Percentiles rank a stretch among this genome's conserved stretches.
Conservation (phyloP, 2,113 vertebrate species). For the Acanthochromis polyacanthus region DNA sequence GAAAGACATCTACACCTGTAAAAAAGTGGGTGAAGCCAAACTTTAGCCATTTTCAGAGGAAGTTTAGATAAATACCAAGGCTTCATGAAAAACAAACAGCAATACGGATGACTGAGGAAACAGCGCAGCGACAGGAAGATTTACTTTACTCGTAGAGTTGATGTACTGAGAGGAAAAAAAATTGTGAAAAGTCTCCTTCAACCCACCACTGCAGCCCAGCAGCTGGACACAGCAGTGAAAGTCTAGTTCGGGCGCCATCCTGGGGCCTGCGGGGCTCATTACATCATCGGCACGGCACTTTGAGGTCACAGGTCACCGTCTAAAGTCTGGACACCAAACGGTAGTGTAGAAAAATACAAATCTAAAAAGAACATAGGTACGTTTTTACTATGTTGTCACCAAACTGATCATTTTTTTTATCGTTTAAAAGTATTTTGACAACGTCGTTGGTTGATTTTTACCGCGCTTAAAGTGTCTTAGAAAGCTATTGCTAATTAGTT, state of each 20-base stretch:
- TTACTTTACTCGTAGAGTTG: background rate
- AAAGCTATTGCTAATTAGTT: background rate
- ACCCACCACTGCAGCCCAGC: background rate
- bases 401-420: background rate
- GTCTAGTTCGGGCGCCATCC: conserved; percentile 51
- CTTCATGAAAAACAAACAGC: background rate
- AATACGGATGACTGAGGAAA: background rate
- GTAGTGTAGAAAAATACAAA: background rate
- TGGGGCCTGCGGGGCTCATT: conserved; percentile 20
- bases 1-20: background rate
- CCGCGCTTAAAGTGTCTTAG: background rate
- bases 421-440: background rate
- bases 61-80: background rate
- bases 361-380: too few relatives aligned
- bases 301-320: background rate
- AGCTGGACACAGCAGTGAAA: background rate
- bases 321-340: background rate
- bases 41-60: background rate
- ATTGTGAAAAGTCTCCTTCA: background rate
- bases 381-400: background rate
- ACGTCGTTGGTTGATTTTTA: background rate
- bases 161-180: background rate
- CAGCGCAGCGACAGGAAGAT: background rate
- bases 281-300: background rate
- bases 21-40: background rate